These are phyloP conservation scores for Chanos chanos DNA, from an alignment of 2,797 vertebrate species.

Conservation along the genomic window DNA sequence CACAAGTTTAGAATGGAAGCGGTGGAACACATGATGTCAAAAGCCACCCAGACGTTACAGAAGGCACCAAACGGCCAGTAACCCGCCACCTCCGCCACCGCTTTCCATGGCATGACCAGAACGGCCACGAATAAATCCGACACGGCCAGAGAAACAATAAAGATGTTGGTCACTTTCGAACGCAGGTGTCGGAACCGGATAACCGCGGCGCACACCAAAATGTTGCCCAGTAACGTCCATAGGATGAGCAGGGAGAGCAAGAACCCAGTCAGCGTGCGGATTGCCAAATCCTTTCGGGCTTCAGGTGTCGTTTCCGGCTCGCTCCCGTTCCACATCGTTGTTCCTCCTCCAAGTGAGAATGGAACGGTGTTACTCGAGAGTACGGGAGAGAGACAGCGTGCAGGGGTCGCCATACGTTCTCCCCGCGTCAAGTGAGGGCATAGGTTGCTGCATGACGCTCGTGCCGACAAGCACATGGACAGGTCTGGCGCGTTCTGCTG, in stretches of 20 bases:
- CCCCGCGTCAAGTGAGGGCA: conserved; percentile 49
- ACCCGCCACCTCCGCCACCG: conserved; percentile 85
- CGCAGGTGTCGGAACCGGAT: conserved; percentile 85
- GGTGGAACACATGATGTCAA: conserved; percentile 97
- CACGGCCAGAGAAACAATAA: conserved; percentile 89
- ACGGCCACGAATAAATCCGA: conserved; percentile 91
- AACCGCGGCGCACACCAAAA: conserved; percentile 86
- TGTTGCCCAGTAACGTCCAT: conserved; percentile 90
- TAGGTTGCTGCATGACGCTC: neutral
- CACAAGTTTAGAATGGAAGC: conserved; percentile 96
- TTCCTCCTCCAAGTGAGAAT: conserved; percentile 49
- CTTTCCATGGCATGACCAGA: conserved; percentile 97
- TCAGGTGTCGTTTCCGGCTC: conserved; percentile 56
- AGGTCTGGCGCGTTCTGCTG: too few species aligned
- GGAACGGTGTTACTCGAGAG: conserved; percentile 55
- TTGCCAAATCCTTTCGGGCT: conserved; percentile 53
- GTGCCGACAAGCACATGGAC: neutral
- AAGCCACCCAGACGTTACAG: conserved; percentile 93
- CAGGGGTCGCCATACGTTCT: conserved; percentile 65
- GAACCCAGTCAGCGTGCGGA: conserved; percentile 78
- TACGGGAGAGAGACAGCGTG: conserved; percentile 64
- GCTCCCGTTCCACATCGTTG: conserved; percentile 70
- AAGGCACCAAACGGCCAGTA: conserved; percentile 95
- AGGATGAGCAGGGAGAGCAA: conserved; percentile 84
- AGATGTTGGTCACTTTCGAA: conserved; percentile 88